phyloP scores from a whole-genome alignment of 2,113 vertebrate species.

The Puffinus mauretanicus region DNA sequence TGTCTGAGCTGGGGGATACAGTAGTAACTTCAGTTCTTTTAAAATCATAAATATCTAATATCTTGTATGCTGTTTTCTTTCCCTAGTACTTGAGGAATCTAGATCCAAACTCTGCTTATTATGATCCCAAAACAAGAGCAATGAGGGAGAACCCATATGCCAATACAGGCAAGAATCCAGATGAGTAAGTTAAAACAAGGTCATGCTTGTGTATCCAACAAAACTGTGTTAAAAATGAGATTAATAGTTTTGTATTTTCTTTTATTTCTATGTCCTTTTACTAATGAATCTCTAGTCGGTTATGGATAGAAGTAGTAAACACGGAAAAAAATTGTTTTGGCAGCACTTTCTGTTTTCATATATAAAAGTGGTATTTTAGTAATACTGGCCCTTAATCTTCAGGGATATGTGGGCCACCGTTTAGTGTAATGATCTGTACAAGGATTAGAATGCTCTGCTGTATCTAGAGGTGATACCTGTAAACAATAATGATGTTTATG shows the following conservation, averaged over 20 bases:
- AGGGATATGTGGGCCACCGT: too few relatives aligned
- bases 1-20: not conserved
- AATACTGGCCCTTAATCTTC: not conserved
- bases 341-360: not conserved
- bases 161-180: conserved; percentile 93
- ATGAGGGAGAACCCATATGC: conserved; percentile 98
- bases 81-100: conserved; percentile 92
- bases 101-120: conserved; percentile 98
- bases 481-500: not conserved
- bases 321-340: not conserved
- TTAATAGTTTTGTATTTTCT: not conserved
- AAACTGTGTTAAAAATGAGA: not conserved
- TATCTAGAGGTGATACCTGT: not conserved
- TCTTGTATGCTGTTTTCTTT: not conserved
- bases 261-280: not conserved
- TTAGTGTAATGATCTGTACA: not conserved
- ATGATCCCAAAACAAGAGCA: conserved; percentile 97
- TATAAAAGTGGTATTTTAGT: not conserved
- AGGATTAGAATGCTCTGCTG: not conserved
- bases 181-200: conserved; percentile 84
- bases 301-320: not conserved
- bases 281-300: not conserved
- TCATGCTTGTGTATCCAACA: not conserved
- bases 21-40: not conserved
- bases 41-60: not conserved